Percentiles rank a stretch among this genome's conserved stretches.
phyloP scores from a whole-genome alignment of 2,113 vertebrate species.

The Cercopithecus mona region DNA sequence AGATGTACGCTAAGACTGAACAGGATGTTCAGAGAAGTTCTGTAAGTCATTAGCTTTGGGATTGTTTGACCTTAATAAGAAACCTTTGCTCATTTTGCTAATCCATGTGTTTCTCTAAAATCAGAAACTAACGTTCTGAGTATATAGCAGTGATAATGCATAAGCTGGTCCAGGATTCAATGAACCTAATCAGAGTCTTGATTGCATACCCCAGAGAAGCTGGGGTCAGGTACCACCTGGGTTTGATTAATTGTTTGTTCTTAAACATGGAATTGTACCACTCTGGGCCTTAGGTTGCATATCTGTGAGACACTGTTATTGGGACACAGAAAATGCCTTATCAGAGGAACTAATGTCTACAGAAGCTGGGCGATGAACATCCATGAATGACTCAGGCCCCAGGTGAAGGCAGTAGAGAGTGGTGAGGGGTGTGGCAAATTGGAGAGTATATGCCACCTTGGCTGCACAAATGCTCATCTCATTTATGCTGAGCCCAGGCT shows the following conservation, averaged over 20 bases:
- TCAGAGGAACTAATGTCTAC: neutral
- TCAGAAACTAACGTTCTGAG: neutral
- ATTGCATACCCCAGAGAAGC: neutral
- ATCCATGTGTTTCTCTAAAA: conserved; percentile 7
- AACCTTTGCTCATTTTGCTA: neutral
- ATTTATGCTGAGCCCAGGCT: neutral
- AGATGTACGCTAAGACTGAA: conserved; percentile 89
- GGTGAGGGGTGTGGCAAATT: neutral
- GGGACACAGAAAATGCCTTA: neutral
- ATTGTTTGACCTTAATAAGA: neutral
- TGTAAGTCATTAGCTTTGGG: conserved; percentile 83
- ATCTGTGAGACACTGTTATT: neutral
- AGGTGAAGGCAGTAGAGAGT: neutral
- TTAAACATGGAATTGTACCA: neutral
- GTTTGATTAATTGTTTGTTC: neutral
- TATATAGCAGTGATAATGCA: neutral
- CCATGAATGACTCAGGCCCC: neutral
- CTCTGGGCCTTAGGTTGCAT: neutral
- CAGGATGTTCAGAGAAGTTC: conserved; percentile 89
- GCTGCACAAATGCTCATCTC: too few species aligned
- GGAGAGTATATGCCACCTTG: neutral
- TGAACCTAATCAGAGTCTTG: neutral
- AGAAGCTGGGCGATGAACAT: neutral
- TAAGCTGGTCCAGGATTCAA: neutral
- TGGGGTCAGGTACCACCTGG: neutral